Conservation (phyloP, 2,113 vertebrate species). For the Coryphaenoides rupestris region DNA sequence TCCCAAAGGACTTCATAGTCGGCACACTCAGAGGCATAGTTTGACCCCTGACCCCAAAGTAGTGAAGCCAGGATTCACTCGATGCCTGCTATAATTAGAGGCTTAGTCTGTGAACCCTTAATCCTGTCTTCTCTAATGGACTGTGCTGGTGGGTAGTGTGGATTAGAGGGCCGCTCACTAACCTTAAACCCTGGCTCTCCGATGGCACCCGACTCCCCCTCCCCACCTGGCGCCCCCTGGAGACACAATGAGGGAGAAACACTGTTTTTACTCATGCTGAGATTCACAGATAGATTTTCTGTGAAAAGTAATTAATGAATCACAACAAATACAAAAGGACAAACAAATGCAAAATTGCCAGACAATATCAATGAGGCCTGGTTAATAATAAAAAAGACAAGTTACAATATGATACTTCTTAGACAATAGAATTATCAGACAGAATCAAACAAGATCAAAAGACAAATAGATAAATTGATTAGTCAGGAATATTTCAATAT, state of each 20-base stretch:
- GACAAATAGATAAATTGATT: no score
- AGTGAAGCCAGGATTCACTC: background rate
- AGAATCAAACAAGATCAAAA: no score
- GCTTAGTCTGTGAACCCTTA: no score
- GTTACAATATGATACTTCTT: no score
- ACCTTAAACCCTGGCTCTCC: conserved; percentile 90
- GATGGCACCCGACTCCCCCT: conserved; percentile 83
- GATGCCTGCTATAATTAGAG: background rate
- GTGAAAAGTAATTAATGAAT: background rate
- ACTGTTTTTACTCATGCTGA: background rate
- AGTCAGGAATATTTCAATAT: no score
- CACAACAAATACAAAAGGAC: background rate
- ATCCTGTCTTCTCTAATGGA: no score
- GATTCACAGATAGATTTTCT: background rate
- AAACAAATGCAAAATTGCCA: no score
- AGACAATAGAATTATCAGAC: no score
- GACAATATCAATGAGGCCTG: no score
- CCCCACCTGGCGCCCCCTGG: conserved; percentile 84
- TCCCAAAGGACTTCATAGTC: background rate
- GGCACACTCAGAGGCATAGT: background rate
- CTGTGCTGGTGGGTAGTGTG: background rate
- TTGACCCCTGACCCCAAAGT: no score
- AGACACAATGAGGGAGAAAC: background rate
- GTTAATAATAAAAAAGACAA: no score
- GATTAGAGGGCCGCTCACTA: conserved; percentile 17